phyloP scores from a whole-genome alignment of 1,140 invertebrate species.

The Parasteatoda tepidariorum region DNA sequence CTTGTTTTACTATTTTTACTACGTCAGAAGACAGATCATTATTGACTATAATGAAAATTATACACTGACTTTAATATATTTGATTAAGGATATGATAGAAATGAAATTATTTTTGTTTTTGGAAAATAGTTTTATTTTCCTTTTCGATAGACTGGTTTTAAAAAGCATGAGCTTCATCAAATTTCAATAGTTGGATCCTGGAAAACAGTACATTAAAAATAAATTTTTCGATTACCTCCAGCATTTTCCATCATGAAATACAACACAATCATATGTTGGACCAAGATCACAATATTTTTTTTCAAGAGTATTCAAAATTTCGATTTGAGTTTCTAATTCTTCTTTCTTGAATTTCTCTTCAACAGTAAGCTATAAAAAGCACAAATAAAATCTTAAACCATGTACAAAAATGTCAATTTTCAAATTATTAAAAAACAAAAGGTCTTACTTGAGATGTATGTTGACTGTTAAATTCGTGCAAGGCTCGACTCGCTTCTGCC shows the following conservation, averaged over 20 bases:
- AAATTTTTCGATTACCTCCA: slow-evolving; percentile 71
- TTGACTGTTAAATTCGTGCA: slow-evolving; percentile 74
- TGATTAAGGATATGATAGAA: too few species aligned
- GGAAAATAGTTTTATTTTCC: too few species aligned
- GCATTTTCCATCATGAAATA: slow-evolving; percentile 86
- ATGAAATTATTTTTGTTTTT: too few species aligned
- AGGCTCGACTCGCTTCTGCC: slow-evolving; percentile 79
- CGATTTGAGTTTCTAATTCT: slow-evolving; percentile 87
- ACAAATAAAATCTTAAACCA: not conserved
- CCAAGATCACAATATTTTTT: slow-evolving; percentile 90
- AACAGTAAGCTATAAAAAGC: slow-evolving; percentile 7
- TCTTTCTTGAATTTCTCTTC: slow-evolving; percentile 79
- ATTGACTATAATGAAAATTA: too few species aligned
- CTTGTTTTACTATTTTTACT: too few species aligned
- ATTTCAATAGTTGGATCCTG: too few species aligned
- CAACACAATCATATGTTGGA: slow-evolving; percentile 91
- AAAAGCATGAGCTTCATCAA: too few species aligned
- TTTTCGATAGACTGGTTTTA: too few species aligned
- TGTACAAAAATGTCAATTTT: not conserved
- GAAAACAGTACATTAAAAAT: too few species aligned
- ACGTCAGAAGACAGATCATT: too few species aligned
- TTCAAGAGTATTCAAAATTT: slow-evolving; percentile 82
- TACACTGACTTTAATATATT: too few species aligned
- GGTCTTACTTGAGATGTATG: slow-evolving; percentile 67
- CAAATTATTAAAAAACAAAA: not conserved